Conservation (phyloP, 23 tunicate genomes). For the Ascidia mentula region DNA sequence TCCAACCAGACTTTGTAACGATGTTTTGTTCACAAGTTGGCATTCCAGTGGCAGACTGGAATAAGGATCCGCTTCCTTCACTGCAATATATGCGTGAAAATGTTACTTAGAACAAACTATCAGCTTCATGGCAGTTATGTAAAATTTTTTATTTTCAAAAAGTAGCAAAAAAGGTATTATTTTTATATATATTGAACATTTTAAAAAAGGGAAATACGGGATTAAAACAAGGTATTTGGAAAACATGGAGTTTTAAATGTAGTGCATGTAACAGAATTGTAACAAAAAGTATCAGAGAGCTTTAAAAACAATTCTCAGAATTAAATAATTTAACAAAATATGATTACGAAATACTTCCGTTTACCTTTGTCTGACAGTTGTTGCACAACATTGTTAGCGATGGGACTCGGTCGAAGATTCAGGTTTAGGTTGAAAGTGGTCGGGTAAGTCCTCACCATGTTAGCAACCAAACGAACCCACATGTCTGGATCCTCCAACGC, state of each 20-base stretch:
- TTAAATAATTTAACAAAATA: too few species aligned
- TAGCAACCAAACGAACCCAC: constrained; percentile 85
- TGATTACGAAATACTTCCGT: neutral
- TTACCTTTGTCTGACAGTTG: constrained; percentile 77
- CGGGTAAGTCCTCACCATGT: constrained; percentile 80
- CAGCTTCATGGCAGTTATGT: too few species aligned
- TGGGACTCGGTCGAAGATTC: constrained; percentile 54
- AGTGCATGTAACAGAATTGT: too few species aligned
- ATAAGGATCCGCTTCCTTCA: constrained; percentile 56
- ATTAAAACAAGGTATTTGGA: too few species aligned
- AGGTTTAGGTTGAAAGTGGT: constrained; percentile 53
- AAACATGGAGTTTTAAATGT: too few species aligned
- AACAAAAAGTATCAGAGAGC: too few species aligned
- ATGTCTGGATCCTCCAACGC: constrained; percentile 80
- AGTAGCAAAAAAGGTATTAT: neutral
- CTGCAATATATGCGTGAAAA: constrained; percentile 24
- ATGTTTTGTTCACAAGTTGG: constrained; percentile 73
- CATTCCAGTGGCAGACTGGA: constrained; percentile 89
- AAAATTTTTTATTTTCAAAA: too few species aligned
- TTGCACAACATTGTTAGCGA: constrained; percentile 77
- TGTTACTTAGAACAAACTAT: too few species aligned
- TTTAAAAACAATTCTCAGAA: too few species aligned
- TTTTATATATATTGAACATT: too few species aligned
- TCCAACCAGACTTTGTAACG: constrained; percentile 71
- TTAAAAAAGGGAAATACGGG: too few species aligned